These are phyloP conservation scores for Amphimallon solstitiale DNA, from an alignment of 2,888 invertebrate genomes.

Conservation along the genomic window DNA sequence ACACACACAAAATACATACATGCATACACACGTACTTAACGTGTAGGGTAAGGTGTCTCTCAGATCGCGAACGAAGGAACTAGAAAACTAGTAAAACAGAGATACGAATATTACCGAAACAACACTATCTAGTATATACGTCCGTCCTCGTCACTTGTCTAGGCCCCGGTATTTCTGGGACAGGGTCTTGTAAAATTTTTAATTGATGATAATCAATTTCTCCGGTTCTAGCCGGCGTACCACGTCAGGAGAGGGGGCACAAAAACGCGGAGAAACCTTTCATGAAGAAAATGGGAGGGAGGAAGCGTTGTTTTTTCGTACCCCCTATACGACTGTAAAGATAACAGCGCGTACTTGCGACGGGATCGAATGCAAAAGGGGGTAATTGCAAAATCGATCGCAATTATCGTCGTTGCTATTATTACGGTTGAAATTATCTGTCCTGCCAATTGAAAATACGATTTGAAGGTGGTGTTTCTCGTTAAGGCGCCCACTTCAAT, in stretches of 20 bases:
- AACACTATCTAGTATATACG: not conserved
- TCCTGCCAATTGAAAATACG: slow-evolving; percentile 11
- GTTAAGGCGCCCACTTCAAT: too few relatives aligned
- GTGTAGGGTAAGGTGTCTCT: slow-evolving; percentile 52
- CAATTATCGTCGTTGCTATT: slow-evolving; percentile 26
- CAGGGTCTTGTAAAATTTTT: slow-evolving; percentile 33
- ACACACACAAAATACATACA: slow-evolving; percentile 42
- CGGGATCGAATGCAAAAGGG: slow-evolving; percentile 23
- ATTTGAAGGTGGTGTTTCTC: not conserved
- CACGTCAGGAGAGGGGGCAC: too few relatives aligned
- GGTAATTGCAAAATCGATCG: slow-evolving; percentile 36
- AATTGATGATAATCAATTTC: slow-evolving; percentile 28
- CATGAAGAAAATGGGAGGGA: too few relatives aligned
- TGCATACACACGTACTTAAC: not conserved
- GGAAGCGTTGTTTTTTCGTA: too few relatives aligned
- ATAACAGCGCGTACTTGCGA: not conserved
- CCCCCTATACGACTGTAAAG: not conserved
- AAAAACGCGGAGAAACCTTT: too few relatives aligned
- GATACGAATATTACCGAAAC: slow-evolving; percentile 12
- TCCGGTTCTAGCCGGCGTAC: not conserved
- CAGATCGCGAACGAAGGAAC: slow-evolving; percentile 38
- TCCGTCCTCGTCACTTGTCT: slow-evolving; percentile 8
- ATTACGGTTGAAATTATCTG: slow-evolving; percentile 15
- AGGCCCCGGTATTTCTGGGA: slow-evolving; percentile 13
- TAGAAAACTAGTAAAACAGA: slow-evolving; percentile 22